These are phyloP conservation scores for Alca torda DNA, from an alignment of 2,797 vertebrate genomes.

Conservation along the genomic window DNA sequence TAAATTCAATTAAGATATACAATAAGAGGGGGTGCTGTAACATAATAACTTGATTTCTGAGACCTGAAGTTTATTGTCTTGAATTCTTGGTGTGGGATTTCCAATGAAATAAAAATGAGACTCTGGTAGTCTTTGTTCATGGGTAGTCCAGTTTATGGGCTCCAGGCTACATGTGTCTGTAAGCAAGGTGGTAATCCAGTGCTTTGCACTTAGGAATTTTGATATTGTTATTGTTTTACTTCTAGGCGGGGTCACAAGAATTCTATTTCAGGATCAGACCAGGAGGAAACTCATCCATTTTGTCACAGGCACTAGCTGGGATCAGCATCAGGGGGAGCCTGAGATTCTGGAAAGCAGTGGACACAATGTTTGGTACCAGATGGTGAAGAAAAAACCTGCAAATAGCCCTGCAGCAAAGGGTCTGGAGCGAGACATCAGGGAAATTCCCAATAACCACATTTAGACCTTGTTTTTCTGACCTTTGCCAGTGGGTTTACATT, in stretches of 20 bases:
- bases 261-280: not conserved
- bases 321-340: not conserved
- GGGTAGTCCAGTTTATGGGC: not conserved
- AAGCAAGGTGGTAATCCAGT: not conserved
- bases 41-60: not conserved
- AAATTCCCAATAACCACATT: not conserved
- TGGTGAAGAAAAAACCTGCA: not conserved
- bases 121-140: not conserved
- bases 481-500: not conserved
- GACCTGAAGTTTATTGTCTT: not conserved
- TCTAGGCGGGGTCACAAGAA: not conserved
- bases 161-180: not conserved
- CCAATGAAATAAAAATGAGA: not conserved
- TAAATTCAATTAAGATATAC: conserved; percentile 1
- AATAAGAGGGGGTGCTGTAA: not conserved
- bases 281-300: not conserved
- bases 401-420: not conserved
- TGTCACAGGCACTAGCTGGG: not conserved
- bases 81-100: not conserved
- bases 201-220: not conserved
- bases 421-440: not conserved
- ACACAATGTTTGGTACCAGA: not conserved
- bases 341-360: not conserved
- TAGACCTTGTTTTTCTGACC: not conserved
- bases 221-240: not conserved